Evolutionary conservation across 2,113 vertebrate species (phyloP).

Genomic region (Ceuthmochares aereus): DNA sequence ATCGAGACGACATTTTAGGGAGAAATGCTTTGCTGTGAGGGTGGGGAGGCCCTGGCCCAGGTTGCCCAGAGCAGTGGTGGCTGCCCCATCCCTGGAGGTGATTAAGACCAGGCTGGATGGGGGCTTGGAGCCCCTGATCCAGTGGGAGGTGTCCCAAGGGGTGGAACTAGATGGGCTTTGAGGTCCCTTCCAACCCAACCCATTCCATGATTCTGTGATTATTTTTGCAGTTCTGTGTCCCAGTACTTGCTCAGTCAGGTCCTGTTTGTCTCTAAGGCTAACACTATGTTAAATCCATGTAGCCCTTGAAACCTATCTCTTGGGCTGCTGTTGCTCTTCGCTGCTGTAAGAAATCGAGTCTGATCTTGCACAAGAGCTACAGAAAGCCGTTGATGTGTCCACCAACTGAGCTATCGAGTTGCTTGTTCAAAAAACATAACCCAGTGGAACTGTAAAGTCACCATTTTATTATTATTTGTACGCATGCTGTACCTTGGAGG

Average conservation of each 20-base stretch:
- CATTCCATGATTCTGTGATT: too few relatives aligned
- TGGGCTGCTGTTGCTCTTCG: background rate
- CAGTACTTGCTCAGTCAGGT: background rate
- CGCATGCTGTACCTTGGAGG: background rate
- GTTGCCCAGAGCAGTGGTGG: too few relatives aligned
- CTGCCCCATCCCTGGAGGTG: too few relatives aligned
- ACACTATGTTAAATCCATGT: fast-evolving
- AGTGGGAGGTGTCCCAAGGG: too few relatives aligned
- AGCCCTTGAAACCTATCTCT: background rate
- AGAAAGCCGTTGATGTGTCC: background rate
- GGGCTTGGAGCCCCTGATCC: too few relatives aligned
- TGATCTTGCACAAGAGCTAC: background rate
- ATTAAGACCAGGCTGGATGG: too few relatives aligned
- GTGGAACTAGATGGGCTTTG: too few relatives aligned
- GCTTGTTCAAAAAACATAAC: conserved; percentile 9
- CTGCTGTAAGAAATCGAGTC: background rate
- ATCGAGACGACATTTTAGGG: too few relatives aligned
- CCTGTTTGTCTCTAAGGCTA: fast-evolving
- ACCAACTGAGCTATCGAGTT: background rate
- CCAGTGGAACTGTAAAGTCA: background rate
- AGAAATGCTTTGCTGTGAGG: too few relatives aligned
- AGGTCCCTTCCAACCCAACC: too few relatives aligned
- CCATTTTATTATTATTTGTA: background rate
- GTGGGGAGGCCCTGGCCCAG: too few relatives aligned
- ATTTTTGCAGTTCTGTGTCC: background rate